Base-by-base conservation (phyloP, 2,113 vertebrate genomes). In the Campylorhamphus procurvoides region DNA sequence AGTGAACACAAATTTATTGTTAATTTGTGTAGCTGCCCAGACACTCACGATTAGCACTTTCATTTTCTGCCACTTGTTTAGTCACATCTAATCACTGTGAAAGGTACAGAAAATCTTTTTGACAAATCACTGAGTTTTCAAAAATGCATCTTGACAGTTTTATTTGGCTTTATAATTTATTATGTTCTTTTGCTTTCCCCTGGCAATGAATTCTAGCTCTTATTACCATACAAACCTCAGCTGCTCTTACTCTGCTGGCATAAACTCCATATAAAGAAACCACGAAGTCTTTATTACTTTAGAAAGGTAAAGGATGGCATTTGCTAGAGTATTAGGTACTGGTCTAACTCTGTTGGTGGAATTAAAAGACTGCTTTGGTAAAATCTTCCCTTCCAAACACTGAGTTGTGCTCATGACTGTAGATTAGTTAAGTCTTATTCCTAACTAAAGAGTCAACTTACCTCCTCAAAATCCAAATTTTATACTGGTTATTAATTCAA, bases 141-240 rank as follows among this genome's bases (percentile, higher is more conserved):
- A 62, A 95, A 94, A 95, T 88, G 18, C 46, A 75, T 89, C 40
- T 59, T 90, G 91, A 91, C 91, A 96, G 63, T 90, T 96, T 90
- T 93, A 91, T 85, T 95, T 86, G 72, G 47, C 22, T 81, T 88
- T 90, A 46, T 88, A 90, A 95, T 94, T 83, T 86, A 60, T 39
- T 91, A 67, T 92, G n/a, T 63, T 90, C 53, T 40, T 90, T 86
- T 93, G 75, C 47, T 27, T 82, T 55, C 11, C 31, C 2, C 0
- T 44, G 31, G 47, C 52, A 90, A 86, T 72, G 75, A 77, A 88
- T 91, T 90, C 68, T 53, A 84, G 46, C 44, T 46, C 63, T 55
- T 75, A 53, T 58, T 88, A 77, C 40, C 47, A n/a, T 42, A 67
- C 27, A 92, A 80, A 86, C 28, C 14, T 58, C 75, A 91, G 44